phyloP scores from a whole-genome alignment of 2,797 vertebrate genomes.

The Falco columbarius region DNA sequence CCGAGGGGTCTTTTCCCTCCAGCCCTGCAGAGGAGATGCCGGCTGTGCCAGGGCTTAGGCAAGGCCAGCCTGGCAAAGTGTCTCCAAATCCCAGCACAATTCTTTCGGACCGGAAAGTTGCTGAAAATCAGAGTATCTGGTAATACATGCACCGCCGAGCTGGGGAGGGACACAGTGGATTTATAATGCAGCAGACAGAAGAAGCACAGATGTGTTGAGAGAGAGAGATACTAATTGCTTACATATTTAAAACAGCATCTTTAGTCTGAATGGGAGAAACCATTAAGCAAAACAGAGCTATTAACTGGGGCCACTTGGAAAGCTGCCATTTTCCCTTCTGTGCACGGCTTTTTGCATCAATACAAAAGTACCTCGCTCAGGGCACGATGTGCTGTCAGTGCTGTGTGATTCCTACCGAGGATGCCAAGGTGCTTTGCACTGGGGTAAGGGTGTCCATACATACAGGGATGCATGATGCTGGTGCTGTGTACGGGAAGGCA shows the following conservation, averaged over 20 bases:
- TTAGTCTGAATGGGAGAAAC: constrained; percentile 66
- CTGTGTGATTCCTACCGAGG: neutral
- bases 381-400: neutral
- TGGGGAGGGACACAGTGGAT: constrained; percentile 33
- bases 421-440: neutral
- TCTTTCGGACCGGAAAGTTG: constrained; percentile 36
- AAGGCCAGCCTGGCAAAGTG: neutral
- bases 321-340: constrained; percentile 57
- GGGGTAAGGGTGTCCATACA: neutral
- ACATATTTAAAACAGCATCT: constrained; percentile 73
- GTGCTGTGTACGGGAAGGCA: accelerated
- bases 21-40: neutral
- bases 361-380: neutral
- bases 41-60: neutral
- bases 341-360: neutral
- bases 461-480: accelerated
- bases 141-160: neutral
- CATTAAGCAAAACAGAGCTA: constrained; percentile 70
- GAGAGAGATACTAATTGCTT: constrained; percentile 74
- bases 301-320: constrained; percentile 69
- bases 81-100: neutral
- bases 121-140: constrained; percentile 18
- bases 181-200: constrained; percentile 58
- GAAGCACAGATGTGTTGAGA: constrained; percentile 72
- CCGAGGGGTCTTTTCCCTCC: neutral